Conservation (phyloP, 2,113 vertebrate species). For the Enhydra lutris region DNA sequence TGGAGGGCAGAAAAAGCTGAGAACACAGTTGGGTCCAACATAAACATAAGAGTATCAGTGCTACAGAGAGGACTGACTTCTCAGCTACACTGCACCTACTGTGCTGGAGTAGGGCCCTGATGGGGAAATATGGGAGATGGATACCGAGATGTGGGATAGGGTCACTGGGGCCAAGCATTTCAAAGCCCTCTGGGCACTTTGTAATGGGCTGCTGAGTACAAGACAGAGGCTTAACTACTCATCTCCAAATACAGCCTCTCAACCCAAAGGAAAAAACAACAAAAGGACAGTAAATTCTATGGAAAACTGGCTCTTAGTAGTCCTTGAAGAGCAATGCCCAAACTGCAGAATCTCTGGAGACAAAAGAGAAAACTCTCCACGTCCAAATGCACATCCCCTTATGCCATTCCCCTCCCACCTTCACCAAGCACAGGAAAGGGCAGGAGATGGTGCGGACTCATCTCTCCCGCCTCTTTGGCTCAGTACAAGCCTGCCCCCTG, state of each 20-base stretch:
- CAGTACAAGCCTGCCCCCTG: background rate
- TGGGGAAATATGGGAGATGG: background rate
- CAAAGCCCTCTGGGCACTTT: background rate
- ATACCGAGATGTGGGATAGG: background rate
- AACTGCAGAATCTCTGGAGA: background rate
- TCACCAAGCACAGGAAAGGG: background rate
- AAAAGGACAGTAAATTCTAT: background rate
- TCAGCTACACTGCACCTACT: too few species aligned
- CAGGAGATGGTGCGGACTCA: background rate
- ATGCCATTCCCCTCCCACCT: background rate
- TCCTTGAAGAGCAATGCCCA: background rate
- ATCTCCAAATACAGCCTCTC: background rate
- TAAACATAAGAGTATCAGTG: background rate
- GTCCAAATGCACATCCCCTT: background rate
- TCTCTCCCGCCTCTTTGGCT: background rate
- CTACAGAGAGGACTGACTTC: too few species aligned
- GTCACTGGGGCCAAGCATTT: background rate
- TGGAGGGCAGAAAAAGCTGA: too few species aligned
- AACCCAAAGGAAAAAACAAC: background rate
- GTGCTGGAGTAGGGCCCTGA: too few species aligned
- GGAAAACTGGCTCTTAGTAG: background rate
- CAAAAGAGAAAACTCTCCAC: background rate
- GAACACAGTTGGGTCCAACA: too few species aligned
- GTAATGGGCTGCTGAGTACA: background rate
- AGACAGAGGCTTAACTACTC: background rate